Base-by-base conservation (phyloP, 2,797 vertebrate species). In the Gymnothorax javanicus region DNA sequence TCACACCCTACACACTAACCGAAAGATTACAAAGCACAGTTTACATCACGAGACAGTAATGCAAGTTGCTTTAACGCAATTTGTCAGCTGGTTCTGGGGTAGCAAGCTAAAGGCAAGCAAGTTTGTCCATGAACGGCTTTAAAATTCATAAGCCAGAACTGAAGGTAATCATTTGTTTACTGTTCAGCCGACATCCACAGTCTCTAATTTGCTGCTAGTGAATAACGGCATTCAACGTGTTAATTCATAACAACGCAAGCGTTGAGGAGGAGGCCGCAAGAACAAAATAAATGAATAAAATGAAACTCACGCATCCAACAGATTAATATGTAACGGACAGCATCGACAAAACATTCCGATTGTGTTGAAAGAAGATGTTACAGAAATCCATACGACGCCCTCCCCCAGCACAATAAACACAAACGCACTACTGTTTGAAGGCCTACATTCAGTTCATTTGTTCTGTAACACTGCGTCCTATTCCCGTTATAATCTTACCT, bases 401-500 rank as follows among this genome's bases (percentile, higher is more conserved):
- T 25, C 84, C 75, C 17, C 11, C 71, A 75, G 67, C 25, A 56
- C 71, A 77, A 85, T 15, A n/a, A 20, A n/a, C 64, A n/a, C 17
- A 62, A 57, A 85, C 69, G 77, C 67, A 87, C 52, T 56, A 67
- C 73, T 13, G 71, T 82, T 9, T 81, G n/a, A 81, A 73, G 71
- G 50, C 50, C 84, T 64, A 33, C 54, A 87, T 77, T 79, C 69
- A 64, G 58, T 75, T 27, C 59, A 60, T 84, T 11, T 84, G 59
- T 58, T 25, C 64, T 58, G 75, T 43, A 43, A 43, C 33, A 43
- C 33, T 43, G 33, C 33, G 33, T 83, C 79, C 71, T 59, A 81
- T 86, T 86, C 75, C 85, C 77, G 17, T 79, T 86, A 82, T 60
- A 77, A 84, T 85, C 87, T 93, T 94, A 94, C 94, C 94, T 94